phyloP scores from a whole-genome alignment of 1,140 invertebrate genomes.

The Lordiphosa clarofinis region DNA sequence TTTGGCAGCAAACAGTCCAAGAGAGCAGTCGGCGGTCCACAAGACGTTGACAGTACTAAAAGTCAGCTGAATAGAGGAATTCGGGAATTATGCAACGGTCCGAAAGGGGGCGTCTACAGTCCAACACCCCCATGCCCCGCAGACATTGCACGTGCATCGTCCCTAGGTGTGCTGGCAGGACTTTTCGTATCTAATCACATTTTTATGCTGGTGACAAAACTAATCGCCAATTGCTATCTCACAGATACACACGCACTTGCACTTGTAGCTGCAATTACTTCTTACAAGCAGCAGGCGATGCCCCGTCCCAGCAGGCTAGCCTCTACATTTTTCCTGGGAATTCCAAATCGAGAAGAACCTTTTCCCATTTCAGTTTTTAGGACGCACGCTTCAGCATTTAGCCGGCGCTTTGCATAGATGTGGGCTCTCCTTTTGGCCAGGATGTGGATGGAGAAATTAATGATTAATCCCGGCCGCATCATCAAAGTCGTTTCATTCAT shows the following conservation, averaged over 20 bases:
- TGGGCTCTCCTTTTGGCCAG: background rate
- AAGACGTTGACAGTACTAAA: constrained; percentile 70
- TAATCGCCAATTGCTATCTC: constrained; percentile 24
- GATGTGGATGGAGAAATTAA: constrained; percentile 21
- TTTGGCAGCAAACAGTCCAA: constrained; percentile 21
- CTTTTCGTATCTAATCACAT: constrained; percentile 7
- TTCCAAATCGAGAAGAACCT: constrained; percentile 5
- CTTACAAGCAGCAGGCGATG: constrained; percentile 30
- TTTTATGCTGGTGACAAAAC: constrained; percentile 12
- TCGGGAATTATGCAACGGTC: constrained; percentile 15
- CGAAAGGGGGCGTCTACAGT: constrained; percentile 30
- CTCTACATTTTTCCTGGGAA: background rate
- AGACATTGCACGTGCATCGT: background rate
- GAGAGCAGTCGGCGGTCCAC: constrained; percentile 40
- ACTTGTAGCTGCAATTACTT: constrained; percentile 44
- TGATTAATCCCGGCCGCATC: constrained; percentile 17
- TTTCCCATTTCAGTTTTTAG: background rate
- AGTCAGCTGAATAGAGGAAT: constrained; percentile 30
- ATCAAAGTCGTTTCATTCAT: constrained; percentile 46
- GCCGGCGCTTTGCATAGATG: constrained; percentile 52
- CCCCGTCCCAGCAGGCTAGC: constrained; percentile 16
- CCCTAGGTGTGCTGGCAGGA: background rate
- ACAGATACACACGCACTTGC: constrained; percentile 23
- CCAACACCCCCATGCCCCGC: constrained; percentile 23
- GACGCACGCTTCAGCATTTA: constrained; percentile 54